These are phyloP conservation scores for Drosophila jambulina DNA, from an alignment of 1,140 invertebrate genomes.

Conservation along the genomic window DNA sequence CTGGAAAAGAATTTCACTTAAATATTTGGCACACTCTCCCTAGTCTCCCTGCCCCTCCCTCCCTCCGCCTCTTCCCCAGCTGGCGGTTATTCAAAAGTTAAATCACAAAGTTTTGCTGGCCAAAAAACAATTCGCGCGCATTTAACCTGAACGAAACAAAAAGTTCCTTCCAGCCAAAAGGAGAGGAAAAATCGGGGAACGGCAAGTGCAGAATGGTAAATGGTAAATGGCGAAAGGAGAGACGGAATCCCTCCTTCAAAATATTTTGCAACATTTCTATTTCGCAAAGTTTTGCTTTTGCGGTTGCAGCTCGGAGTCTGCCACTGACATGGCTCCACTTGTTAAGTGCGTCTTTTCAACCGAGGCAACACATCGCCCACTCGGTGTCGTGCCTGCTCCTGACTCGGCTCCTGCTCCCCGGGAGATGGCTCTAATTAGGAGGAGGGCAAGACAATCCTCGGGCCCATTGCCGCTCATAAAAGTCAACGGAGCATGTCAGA, in stretches of 20 bases:
- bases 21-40: constrained; percentile 71
- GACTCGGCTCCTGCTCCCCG: not conserved
- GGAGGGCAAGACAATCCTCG: constrained; percentile 66
- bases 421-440: constrained; percentile 50
- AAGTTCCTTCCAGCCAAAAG: constrained; percentile 52
- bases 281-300: constrained; percentile 47
- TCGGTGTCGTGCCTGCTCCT: not conserved
- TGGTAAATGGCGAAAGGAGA: constrained; percentile 4
- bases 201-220: constrained; percentile 7
- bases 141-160: constrained; percentile 82
- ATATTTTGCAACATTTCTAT: constrained; percentile 76
- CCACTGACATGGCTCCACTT: constrained; percentile 37
- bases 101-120: constrained; percentile 74
- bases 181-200: not conserved
- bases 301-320: constrained; percentile 38
- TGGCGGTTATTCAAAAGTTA: constrained; percentile 78
- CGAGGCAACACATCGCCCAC: constrained; percentile 7
- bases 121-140: constrained; percentile 81
- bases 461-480: constrained; percentile 66
- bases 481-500: constrained; percentile 80
- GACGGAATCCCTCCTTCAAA: constrained; percentile 30
- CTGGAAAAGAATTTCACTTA: constrained; percentile 59
- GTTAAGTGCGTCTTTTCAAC: constrained; percentile 52
- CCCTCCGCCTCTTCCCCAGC: not conserved
- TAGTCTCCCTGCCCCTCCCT: constrained; percentile 1